Base-by-base conservation (phyloP, 2,113 vertebrate species). In the Clinocottus analis region DNA sequence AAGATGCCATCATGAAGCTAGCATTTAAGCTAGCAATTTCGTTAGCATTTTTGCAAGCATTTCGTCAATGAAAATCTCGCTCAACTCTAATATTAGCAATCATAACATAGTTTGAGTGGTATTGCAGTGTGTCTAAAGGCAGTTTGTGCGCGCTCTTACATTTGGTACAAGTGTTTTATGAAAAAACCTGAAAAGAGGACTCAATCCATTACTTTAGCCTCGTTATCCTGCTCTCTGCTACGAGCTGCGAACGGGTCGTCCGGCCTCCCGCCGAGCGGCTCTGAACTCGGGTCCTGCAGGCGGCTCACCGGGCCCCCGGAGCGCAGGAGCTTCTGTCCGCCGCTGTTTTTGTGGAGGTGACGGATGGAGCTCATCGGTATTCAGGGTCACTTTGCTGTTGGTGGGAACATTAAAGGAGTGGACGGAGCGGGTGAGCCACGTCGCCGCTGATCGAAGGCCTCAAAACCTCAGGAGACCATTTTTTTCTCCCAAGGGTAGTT, bases 291-390 rank as follows among this genome's bases (percentile, higher is more conserved):
- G 45, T 29, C 80, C 43, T 82, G 68, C n/a, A 67, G 65, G n/a
- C n/a, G 76, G 41, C 76, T 81, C 35, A 66, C 2, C 1, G 51
- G 74, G 75, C 82, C 75, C 61, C 77, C 62, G 84, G 73, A 78
- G 87, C 55, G 85, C 76, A 33, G 41, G 63, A 82, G 84, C 89
- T 82, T 72, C 72, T 70, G 90, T 66, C 79, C 37, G 0, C 79
- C 37, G 0, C 82, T 37, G 77, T 70, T 86, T 83, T 80, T 85
- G 77, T 78, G 31, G 63, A 53, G 64, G 67, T 85, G 88, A 92
- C 89, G 87, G 91, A 91, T 91, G 87, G 88, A 79, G 89, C 82
- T 89, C 82, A 84, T 92, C 80, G 13, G 80, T 82, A 85, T 89
- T 89, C 89, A 90, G 67, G 85, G 80, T 90, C 58, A 37, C 63